phyloP scores from a whole-genome alignment of 2,797 vertebrate genomes.

The Bothrops alternatus region DNA sequence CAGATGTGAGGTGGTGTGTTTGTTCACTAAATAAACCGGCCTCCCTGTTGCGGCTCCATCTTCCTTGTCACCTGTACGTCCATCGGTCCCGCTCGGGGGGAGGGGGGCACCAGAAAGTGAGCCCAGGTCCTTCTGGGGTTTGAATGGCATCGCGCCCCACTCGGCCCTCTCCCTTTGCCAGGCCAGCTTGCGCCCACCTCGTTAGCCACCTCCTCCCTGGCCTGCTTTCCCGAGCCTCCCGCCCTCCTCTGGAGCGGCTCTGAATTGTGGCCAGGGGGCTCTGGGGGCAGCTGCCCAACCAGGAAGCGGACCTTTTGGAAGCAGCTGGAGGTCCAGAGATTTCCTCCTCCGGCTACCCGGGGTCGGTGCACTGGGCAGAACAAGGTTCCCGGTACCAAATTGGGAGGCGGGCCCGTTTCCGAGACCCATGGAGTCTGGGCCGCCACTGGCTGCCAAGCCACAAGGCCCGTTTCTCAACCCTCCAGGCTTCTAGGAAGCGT shows the following conservation, averaged over 20 bases:
- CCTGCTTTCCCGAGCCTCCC: background rate
- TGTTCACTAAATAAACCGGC: conserved; percentile 63
- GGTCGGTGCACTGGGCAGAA: background rate
- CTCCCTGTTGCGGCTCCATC: conserved; percentile 50
- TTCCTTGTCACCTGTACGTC: conserved; percentile 44
- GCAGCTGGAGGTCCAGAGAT: background rate
- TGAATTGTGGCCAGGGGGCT: background rate
- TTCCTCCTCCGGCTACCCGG: background rate
- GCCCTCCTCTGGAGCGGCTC: background rate
- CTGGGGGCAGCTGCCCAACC: background rate
- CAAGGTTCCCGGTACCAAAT: background rate
- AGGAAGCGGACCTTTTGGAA: background rate
- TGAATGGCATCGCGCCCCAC: background rate
- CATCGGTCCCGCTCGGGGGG: no score
- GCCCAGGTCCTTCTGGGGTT: background rate
- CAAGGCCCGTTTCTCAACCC: background rate
- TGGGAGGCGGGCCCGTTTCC: background rate
- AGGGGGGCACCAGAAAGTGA: background rate
- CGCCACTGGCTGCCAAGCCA: background rate
- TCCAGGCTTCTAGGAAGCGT: background rate
- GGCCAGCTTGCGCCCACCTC: background rate
- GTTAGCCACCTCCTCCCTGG: background rate
- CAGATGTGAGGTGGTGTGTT: background rate
- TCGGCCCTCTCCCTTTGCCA: background rate
- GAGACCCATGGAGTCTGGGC: background rate